phyloP scores from a whole-genome alignment of 2,797 vertebrate genomes.

The Acanthiza pusilla region DNA sequence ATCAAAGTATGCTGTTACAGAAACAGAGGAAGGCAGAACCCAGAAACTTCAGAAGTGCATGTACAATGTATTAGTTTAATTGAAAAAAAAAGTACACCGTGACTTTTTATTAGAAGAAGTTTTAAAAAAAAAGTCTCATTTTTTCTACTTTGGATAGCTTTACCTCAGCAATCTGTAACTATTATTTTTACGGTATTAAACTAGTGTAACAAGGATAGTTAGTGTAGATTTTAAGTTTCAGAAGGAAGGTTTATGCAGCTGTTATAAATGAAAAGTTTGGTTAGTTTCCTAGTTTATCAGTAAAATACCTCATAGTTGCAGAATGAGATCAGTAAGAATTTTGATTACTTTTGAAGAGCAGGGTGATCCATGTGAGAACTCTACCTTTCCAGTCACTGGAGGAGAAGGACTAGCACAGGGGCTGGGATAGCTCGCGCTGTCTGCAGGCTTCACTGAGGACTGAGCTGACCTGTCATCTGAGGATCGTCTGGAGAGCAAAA shows the following conservation, averaged over 20 bases:
- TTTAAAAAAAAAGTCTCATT: background rate
- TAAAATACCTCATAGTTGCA: background rate
- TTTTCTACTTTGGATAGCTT: background rate
- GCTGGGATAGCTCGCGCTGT: constrained; percentile 69
- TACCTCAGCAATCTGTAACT: background rate
- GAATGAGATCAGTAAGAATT: background rate
- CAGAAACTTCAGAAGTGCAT: background rate
- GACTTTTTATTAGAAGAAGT: background rate
- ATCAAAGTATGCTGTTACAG: background rate
- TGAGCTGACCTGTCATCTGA: constrained; percentile 74
- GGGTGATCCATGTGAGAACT: background rate
- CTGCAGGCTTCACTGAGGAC: constrained; percentile 73
- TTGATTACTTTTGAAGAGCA: background rate
- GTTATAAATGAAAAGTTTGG: too few species aligned
- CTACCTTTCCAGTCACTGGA: constrained; percentile 79
- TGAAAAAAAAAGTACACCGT: background rate
- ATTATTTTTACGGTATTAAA: background rate
- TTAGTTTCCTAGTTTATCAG: background rate
- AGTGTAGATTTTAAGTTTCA: background rate
- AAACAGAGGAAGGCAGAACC: background rate
- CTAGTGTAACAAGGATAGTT: background rate
- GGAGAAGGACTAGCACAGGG: constrained; percentile 73
- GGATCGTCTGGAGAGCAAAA: constrained; percentile 59
- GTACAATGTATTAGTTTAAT: background rate
- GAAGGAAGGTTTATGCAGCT: too few species aligned